Base-by-base conservation (phyloP, 1,140 invertebrate species). In the Lepidotrigona ventralis region DNA sequence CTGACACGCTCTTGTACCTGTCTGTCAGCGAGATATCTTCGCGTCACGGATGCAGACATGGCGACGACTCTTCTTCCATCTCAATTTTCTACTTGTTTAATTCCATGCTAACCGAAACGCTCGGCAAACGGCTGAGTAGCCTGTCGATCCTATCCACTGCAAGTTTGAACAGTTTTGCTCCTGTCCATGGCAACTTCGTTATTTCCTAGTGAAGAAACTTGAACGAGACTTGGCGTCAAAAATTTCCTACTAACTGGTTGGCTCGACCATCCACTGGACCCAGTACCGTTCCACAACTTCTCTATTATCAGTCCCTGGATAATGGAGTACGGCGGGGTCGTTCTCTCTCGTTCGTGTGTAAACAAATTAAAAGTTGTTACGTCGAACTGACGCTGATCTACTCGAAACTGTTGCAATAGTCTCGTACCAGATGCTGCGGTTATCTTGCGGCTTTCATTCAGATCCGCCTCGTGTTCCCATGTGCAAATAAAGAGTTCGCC, bases 401-500 rank as follows among this genome's bases (percentile, higher is more conserved):
- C 74, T 70, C 71, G 70, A 64, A 81, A 75, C 70, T 54, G 60
- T 81, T 75, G 56, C 21, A 46, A 73, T 54, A 54, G 29, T 17
- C 19, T 64, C 23, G 26, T 26, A 17, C 56, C 46, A 26, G 46
- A 11, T 60, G 21, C n/a, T 21, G 77, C 66, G 74, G 75, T 83
- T 79, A 17, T 79, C 76, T 72, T 66, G 75, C 66, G 68, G 81
- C 11, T 66, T 79, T 21, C 82, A 64, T 73, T 77, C 58, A 64
- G 21, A 26, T 8, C 46, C 51, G 9, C 14, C 58, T 3, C 29
- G 66, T 63, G 71, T 81, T 87, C 56, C 56, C 73, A 69, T 56
- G 82, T 26, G 64, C 84, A 87, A 88, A 87, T 87, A 87, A 87
- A 68, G 56, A 72, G 26, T 17, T 29, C 58, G 23, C 12, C 39